Base-by-base conservation (phyloP, 2,888 invertebrate genomes). In the Diploptera punctata region DNA sequence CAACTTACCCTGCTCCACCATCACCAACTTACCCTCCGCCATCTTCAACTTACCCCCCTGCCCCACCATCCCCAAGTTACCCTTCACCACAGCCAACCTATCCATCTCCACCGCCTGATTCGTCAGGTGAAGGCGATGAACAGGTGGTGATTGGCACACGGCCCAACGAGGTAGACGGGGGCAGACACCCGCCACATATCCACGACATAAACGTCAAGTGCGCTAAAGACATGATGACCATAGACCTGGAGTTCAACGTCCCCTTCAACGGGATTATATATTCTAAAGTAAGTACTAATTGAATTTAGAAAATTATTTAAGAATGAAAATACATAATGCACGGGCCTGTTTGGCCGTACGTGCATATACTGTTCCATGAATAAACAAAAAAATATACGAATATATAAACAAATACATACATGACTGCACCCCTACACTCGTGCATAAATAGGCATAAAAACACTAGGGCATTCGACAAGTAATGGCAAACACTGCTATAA, bases 141-240 rank as follows among this genome's bases (percentile, higher is more conserved):
- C 68, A 68, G 43, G 57, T 29, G 2, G 21, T 49, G 29, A 44
- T 49, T 31, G 72, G 71, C 77, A n/a, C 74, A 75, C 67, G 74
- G 67, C 29, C 77, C 73, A 54, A 77, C 77, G 71, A 77, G 69
- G n/a, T 77, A 77, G 90, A 89, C 47, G 90, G 90, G 31, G 84
- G 87, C 67, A 88, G 88, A 70, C 92, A 93, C 79, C 92, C 91
- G 52, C 91, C 93, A 2, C 92, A 92, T 77, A 91, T 93, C 76
- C 91, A 92, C 79, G 87, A 87, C 0, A 88, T 93, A 71, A 88
- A 91, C 49, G 93, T 93, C 0, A 87, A 91, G 78, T 93, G 93
- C 78, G 90, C 91, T 72, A 93, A 93, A 80, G 92, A 92, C 76
- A 90, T 90, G 89, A 93, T 94, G 93, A 91, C 90, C 1, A 93